A percentile compares a stretch with the other conserved stretches of the same genome.
Evolutionary conservation across 2,797 vertebrate genomes (phyloP).

Genomic region (Cuniculus paca): DNA sequence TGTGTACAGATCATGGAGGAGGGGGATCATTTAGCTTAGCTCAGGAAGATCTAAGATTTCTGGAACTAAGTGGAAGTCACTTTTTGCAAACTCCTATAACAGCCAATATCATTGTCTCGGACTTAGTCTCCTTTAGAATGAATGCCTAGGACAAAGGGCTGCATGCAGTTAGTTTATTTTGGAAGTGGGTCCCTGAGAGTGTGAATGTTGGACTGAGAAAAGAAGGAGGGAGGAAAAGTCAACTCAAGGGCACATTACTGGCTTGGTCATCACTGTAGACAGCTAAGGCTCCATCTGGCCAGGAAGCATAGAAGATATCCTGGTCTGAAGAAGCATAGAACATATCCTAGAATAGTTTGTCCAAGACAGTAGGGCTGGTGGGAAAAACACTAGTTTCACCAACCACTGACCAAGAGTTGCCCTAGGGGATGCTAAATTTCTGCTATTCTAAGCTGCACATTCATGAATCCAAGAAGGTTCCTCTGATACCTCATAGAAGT

Average conservation of each 20-base stretch:
- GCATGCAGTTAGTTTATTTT: constrained; percentile 25
- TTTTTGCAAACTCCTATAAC: neutral
- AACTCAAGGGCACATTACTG: constrained; percentile 5
- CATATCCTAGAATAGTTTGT: neutral
- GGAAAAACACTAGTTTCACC: neutral
- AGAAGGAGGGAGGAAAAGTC: neutral
- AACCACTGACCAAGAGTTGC: neutral
- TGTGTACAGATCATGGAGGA: neutral
- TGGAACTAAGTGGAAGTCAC: neutral
- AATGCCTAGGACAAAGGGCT: neutral
- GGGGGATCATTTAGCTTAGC: neutral
- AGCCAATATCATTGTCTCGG: neutral
- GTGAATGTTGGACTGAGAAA: neutral
- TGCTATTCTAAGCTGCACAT: neutral
- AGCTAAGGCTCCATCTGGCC: neutral
- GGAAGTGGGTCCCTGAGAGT: neutral
- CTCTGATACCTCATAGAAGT: neutral
- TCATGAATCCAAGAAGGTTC: neutral
- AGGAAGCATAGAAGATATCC: neutral
- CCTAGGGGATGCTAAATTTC: neutral
- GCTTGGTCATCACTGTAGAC: neutral
- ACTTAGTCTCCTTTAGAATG: neutral
- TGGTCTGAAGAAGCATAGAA: neutral
- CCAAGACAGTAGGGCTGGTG: neutral
- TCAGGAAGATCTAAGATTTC: neutral